These are phyloP conservation scores for Etheostoma spectabile DNA, from an alignment of 2,113 vertebrate species.

Conservation along the genomic window DNA sequence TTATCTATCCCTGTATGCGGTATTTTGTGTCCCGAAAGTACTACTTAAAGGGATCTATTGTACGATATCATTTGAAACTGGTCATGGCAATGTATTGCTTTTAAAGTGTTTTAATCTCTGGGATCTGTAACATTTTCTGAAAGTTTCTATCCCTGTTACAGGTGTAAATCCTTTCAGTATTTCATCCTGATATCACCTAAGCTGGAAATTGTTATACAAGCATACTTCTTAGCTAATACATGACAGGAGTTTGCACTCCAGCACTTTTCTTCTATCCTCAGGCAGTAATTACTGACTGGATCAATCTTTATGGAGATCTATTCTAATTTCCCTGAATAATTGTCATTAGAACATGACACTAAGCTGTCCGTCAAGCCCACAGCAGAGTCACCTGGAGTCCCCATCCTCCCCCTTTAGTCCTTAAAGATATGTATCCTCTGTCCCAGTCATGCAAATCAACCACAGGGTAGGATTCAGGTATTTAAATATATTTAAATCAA, in stretches of 20 bases:
- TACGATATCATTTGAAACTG: too few species aligned
- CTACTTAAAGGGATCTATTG: too few species aligned
- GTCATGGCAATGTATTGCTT: too few species aligned
- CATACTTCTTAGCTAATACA: slow-evolving; percentile 11
- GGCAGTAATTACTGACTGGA: slow-evolving; percentile 46
- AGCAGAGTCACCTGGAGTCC: slow-evolving; percentile 53
- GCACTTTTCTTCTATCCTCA: slow-evolving; percentile 32
- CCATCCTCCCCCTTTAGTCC: slow-evolving; percentile 41
- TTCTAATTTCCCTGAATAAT: slow-evolving; percentile 62
- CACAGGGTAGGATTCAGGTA: slow-evolving; percentile 58
- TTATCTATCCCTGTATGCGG: too few species aligned
- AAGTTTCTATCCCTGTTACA: neutral
- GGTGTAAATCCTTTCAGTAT: slow-evolving; percentile 4
- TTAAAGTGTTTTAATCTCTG: neutral
- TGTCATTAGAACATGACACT: slow-evolving; percentile 53
- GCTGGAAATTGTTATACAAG: slow-evolving; percentile 17
- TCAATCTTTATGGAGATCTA: slow-evolving; percentile 62
- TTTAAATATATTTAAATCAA: slow-evolving; percentile 81
- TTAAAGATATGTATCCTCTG: slow-evolving; percentile 49
- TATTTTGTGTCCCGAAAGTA: too few species aligned
- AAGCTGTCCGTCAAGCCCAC: slow-evolving; percentile 58
- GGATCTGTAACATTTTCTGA: neutral
- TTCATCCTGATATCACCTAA: slow-evolving; percentile 12
- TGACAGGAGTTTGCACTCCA: slow-evolving; percentile 22
- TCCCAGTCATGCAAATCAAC: slow-evolving; percentile 69